Evolutionary conservation across 2,113 vertebrate species (phyloP).

Genomic region (Myrmecophaga tridactyla): DNA sequence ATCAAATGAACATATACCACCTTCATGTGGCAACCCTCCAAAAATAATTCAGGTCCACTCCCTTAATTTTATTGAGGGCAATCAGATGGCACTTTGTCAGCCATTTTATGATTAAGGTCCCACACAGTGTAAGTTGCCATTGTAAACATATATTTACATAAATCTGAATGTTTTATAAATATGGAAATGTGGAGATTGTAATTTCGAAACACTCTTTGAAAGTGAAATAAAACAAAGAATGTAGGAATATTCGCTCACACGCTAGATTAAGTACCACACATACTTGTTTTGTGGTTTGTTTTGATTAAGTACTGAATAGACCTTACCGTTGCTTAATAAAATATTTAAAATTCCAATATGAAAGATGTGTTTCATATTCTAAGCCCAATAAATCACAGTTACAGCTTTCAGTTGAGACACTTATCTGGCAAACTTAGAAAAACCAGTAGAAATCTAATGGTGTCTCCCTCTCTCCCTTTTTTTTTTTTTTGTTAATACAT

Average conservation of each 20-base stretch:
- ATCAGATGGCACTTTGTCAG: not conserved
- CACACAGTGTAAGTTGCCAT: not conserved
- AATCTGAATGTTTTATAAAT: not conserved
- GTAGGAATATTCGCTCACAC: not conserved
- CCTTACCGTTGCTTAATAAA: conserved; percentile 79
- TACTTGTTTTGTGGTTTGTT: conserved; percentile 76
- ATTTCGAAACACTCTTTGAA: not conserved
- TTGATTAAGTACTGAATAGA: conserved; percentile 76
- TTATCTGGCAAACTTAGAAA: conserved; percentile 79
- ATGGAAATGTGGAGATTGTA: conserved; percentile 47
- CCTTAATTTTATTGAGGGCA: not conserved
- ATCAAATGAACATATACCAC: not conserved
- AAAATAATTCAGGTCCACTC: not conserved
- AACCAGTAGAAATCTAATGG: conserved; percentile 74
- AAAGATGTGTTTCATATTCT: conserved; percentile 82
- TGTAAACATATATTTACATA: not conserved
- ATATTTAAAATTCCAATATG: conserved; percentile 82
- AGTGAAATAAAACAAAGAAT: not conserved
- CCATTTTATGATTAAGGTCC: not conserved
- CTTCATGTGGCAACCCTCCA: not conserved
- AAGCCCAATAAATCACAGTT: conserved; percentile 80
- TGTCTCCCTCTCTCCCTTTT: conserved; percentile 48
- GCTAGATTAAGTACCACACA: conserved; percentile 57
- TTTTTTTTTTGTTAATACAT: conserved; percentile 26
- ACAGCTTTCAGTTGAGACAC: conserved; percentile 77